Conservation (phyloP, 1,140 invertebrate genomes). For the Conus ventricosus region DNA sequence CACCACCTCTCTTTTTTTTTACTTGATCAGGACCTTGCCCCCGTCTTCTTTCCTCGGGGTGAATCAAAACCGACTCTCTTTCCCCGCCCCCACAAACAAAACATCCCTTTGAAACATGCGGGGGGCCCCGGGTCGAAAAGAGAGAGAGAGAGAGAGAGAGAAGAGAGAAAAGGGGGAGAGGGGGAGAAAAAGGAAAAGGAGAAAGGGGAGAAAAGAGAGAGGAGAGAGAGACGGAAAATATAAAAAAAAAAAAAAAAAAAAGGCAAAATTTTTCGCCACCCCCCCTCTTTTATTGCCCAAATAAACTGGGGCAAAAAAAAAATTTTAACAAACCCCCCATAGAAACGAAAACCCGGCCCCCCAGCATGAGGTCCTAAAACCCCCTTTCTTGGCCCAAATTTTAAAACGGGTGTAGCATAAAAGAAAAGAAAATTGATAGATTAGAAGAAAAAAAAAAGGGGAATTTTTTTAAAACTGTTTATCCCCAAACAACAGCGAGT, state of each 20-base stretch:
- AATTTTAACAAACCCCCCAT: too few species aligned
- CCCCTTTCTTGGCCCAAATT: neutral
- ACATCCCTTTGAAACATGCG: neutral
- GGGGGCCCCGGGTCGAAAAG: neutral
- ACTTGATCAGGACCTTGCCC: neutral
- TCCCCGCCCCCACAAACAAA: neutral
- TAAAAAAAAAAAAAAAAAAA: too few species aligned
- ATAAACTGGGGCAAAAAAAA: neutral
- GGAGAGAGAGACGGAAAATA: neutral
- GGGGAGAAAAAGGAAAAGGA: neutral
- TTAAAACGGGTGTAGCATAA: too few species aligned
- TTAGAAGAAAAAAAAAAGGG: neutral
- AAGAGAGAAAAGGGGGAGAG: neutral
- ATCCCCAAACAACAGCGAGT: too few species aligned
- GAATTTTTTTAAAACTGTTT: neutral
- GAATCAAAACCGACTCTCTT: neutral
- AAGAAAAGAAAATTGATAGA: too few species aligned
- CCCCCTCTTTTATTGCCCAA: neutral
- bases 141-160: slow-evolving; percentile 6
- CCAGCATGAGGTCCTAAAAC: too few species aligned
- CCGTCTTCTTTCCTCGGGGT: neutral
- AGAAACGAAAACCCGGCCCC: too few species aligned
- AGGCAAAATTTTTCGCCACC: too few species aligned
- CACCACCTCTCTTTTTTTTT: neutral
- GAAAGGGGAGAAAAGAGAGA: neutral